Base-by-base conservation (phyloP, 2,888 invertebrate species). In the Phasia obesa region DNA sequence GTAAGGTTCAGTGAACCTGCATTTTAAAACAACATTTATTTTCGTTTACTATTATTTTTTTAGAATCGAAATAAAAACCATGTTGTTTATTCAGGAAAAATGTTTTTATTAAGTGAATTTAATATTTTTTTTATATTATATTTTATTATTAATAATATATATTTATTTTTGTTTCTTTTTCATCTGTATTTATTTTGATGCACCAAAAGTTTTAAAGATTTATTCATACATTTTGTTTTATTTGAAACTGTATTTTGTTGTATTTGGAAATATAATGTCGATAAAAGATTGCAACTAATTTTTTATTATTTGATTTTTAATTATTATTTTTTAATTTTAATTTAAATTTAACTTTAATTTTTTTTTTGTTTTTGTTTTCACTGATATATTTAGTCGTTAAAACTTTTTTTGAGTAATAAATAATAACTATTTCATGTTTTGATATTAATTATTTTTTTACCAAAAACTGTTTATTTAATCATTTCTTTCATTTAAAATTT, bases 21-120 rank as follows among this genome's bases (percentile, higher is more conserved):
- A n/a, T n/a, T n/a, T n/a, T n/a, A n/a, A n/a, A n/a, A n/a, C n/a
- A n/a, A n/a, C n/a, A n/a, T n/a, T n/a, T n/a, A n/a, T n/a, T n/a
- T n/a, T n/a, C n/a, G n/a, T n/a, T n/a, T n/a, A n/a, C n/a, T n/a
- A n/a, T n/a, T n/a, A 31, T 31, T 31, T 6, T 31, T 31, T 31
- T 31, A 31, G 31, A 9, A 25, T 42, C 42, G 7, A 19, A 21
- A 71, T 77, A 25, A 73, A 80, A 84, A 70, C 17, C 42, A 47
- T 69, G 42, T 62, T 65, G 27, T 80, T 86, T 89, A 90, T 90
- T 89, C 89, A 89, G 90, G 90, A 90, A 47, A 90, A 90, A 87
- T 62, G 85, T 89, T 87, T 87, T 87, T 87, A 86, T 87, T 87
- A 85, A 87, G 87, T 87, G 86, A 86, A 87, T 87, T 85, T 83